These are phyloP conservation scores for Nymphicus hollandicus DNA, from an alignment of 2,113 vertebrate species.

Conservation along the genomic window DNA sequence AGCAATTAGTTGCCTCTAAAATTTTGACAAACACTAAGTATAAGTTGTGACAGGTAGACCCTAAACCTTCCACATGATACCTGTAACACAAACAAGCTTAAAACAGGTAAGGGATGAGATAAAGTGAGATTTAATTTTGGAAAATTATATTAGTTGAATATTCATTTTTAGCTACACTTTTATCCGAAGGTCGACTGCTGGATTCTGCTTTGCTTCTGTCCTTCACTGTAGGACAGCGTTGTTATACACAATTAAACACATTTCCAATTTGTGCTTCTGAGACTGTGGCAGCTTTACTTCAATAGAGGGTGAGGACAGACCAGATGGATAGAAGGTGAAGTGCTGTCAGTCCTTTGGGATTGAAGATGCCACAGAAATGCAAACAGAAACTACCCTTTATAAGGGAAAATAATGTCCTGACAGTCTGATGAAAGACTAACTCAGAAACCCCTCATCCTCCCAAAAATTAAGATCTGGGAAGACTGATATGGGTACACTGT, in stretches of 20 bases:
- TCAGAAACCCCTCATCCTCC: neutral
- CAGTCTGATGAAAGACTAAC: slow-evolving; percentile 20
- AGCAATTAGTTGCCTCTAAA: neutral
- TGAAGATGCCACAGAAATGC: neutral
- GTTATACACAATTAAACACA: slow-evolving; percentile 53
- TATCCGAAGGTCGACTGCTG: neutral
- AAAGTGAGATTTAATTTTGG: neutral
- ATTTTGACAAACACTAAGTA: neutral
- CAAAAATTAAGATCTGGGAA: neutral
- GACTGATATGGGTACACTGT: neutral
- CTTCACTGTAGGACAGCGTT: neutral
- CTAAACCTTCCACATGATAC: neutral
- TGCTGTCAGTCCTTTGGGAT: neutral
- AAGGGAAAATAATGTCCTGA: slow-evolving; percentile 17
- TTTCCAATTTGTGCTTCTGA: slow-evolving; percentile 37
- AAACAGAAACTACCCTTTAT: neutral
- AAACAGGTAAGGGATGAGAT: neutral
- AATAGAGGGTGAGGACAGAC: slow-evolving; percentile 5
- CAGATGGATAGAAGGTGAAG: slow-evolving; percentile 51
- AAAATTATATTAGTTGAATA: neutral
- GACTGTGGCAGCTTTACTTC: slow-evolving; percentile 35
- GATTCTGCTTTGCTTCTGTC: slow-evolving; percentile 22
- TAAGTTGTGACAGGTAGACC: neutral
- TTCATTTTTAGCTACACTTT: neutral
- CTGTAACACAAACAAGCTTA: neutral